Evolutionary conservation across 2,888 invertebrate genomes (phyloP), one percentile per base, ranked within the genome.

Genomic region (Odontomyia ornata): DNA sequence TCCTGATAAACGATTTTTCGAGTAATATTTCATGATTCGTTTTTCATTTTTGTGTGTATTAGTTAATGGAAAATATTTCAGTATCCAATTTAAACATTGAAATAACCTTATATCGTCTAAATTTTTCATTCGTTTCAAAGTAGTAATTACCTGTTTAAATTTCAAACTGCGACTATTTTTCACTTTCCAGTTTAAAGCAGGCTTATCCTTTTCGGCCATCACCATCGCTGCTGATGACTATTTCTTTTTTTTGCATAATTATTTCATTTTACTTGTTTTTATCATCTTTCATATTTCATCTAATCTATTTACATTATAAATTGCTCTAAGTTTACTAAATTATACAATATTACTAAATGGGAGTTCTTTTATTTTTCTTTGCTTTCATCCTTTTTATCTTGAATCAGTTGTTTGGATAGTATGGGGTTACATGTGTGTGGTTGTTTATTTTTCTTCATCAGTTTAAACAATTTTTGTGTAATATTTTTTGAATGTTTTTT

Each of bases 271-370:
- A 65, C 67, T 69, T 60, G 36, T 60, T 76, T 76, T 76, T 62
- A 30, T 76, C 56, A 64, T 75, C 60, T 67, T 78, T 76, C 65
- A 73, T 60, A 79, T 80, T 80, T 80, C 67, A 21, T 65, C 80
- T 80, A 81, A 79, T 80, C 80, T 81, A 81, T 81, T 79, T 81
- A 81, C 81, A 81, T 80, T 81, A 81, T 81, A 85, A 86, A 86
- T 86, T 86, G 86, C 86, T 85, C 86, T 86, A 86, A 84, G 86
- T 86, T 85, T 83, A 84, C 85, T 84, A 86, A 85, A 72, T 56
- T 47, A 52, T 69, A 52, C 36, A 69, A 72, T 72, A 72, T 52
- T 72, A 56, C 71, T 72, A 72, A 69, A 72, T 56, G 71, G 28
- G 25, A 23, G 18, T 57, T 56, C 4, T 21, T 25, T 67, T 43